A percentile compares a stretch with the other conserved stretches of the same genome.
These are phyloP conservation scores for Eilema depressum DNA, from an alignment of 2,888 invertebrate species.

Conservation along the genomic window DNA sequence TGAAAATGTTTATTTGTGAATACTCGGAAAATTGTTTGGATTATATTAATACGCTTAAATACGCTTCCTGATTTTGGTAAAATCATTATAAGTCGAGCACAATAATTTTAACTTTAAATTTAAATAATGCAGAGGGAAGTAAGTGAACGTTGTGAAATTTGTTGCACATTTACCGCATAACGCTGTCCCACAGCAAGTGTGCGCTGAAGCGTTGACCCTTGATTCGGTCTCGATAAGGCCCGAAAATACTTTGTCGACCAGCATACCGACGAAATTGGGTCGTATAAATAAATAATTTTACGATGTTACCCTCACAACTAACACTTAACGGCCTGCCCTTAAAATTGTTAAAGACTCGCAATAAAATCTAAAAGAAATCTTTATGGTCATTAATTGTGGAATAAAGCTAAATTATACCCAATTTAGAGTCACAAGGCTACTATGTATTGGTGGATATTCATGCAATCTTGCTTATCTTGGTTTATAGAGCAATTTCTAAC, in stretches of 20 bases:
- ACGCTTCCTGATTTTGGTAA: not conserved
- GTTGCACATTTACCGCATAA: slow-evolving; percentile 53
- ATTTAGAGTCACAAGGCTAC: slow-evolving; percentile 40
- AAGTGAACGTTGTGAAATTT: slow-evolving; percentile 2
- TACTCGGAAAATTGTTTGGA: not conserved
- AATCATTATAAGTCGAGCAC: not conserved
- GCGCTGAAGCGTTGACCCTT: slow-evolving; percentile 81
- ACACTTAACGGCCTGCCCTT: slow-evolving; percentile 72
- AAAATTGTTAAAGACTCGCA: slow-evolving; percentile 71
- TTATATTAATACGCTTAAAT: not conserved
- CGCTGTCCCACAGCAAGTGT: slow-evolving; percentile 69
- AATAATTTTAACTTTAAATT: slow-evolving; percentile 4
- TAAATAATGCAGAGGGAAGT: not conserved
- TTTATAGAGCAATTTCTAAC: slow-evolving; percentile 11
- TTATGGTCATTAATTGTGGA: slow-evolving; percentile 62
- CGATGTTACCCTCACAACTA: slow-evolving; percentile 76
- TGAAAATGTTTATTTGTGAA: not conserved
- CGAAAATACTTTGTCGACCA: slow-evolving; percentile 83
- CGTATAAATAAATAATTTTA: slow-evolving; percentile 84
- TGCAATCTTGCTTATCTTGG: slow-evolving; percentile 30
- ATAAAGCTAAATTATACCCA: slow-evolving; percentile 54
- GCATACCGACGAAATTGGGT: slow-evolving; percentile 80
- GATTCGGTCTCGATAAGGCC: slow-evolving; percentile 82
- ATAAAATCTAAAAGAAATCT: slow-evolving; percentile 65
- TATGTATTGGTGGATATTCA: slow-evolving; percentile 43